Percentiles rank a stretch among this genome's conserved stretches.
These are phyloP conservation scores for Entelurus aequoreus DNA, from an alignment of 2,113 vertebrate species.

Conservation along the genomic window DNA sequence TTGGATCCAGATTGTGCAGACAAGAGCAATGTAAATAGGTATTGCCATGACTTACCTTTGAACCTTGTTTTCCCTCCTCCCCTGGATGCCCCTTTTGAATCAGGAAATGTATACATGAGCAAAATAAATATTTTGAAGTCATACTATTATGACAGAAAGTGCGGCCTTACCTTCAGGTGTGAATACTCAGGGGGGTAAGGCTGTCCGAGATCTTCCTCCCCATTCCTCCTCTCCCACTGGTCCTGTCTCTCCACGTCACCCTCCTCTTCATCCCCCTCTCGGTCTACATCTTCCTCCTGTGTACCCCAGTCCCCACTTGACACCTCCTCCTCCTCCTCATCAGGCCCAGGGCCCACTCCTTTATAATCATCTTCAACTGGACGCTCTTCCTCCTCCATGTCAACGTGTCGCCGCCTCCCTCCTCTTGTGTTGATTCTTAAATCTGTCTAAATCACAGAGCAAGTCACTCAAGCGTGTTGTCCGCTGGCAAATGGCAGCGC, in stretches of 20 bases:
- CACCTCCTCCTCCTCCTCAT: slow-evolving; percentile 37
- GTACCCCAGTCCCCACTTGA: slow-evolving; percentile 53
- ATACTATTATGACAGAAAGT: background rate
- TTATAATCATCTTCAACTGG: background rate
- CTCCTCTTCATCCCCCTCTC: slow-evolving; percentile 38
- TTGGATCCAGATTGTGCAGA: background rate
- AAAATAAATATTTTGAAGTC: background rate
- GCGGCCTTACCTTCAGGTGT: slow-evolving; percentile 59
- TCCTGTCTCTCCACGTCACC: background rate
- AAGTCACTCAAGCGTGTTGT: background rate
- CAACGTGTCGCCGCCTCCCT: slow-evolving; percentile 10
- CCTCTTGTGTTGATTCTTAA: background rate
- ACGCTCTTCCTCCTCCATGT: slow-evolving; percentile 14
- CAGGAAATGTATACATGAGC: background rate
- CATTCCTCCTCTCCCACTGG: slow-evolving; percentile 47
- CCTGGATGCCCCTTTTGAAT: slow-evolving; percentile 71
- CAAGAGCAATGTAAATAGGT: background rate
- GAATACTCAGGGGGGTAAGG: slow-evolving; percentile 58
- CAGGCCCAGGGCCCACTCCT: slow-evolving; percentile 25
- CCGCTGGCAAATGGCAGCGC: background rate
- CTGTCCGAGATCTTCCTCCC: slow-evolving; percentile 36
- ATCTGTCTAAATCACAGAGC: too few species aligned
- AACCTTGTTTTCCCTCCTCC: slow-evolving; percentile 68
- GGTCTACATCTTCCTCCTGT: slow-evolving; percentile 53
- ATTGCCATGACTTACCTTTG: slow-evolving; percentile 57